phyloP scores from a whole-genome alignment of 2,113 vertebrate species.

The Austrofundulus limnaeus region DNA sequence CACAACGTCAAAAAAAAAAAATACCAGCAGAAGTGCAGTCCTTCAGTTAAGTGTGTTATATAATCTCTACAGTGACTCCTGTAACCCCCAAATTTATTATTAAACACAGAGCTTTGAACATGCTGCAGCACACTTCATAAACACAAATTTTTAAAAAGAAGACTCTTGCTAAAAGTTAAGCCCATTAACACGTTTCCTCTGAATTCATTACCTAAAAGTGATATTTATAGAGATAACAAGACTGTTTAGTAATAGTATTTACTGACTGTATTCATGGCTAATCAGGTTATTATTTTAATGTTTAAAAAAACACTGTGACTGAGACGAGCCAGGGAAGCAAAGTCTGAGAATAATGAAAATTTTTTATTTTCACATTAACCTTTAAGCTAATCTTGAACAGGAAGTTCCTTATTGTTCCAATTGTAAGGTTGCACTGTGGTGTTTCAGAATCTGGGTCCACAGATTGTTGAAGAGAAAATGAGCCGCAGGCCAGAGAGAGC shows the following conservation, averaged over 20 bases:
- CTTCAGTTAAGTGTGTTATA: conserved; percentile 58
- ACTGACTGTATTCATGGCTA: conserved; percentile 15
- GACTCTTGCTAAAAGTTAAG: neutral
- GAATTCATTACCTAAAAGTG: neutral
- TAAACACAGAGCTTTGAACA: conserved; percentile 33
- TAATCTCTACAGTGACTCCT: conserved; percentile 43
- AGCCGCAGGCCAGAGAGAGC: conserved; percentile 29
- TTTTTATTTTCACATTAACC: conserved; percentile 22
- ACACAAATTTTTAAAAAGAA: conserved; percentile 9
- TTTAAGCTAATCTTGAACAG: conserved; percentile 26
- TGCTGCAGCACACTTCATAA: conserved; percentile 13
- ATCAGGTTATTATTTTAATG: conserved; percentile 6
- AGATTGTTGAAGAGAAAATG: conserved; percentile 41
- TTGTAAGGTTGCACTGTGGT: conserved; percentile 2
- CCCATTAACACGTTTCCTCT: neutral
- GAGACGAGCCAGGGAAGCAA: neutral
- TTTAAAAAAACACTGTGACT: too few relatives aligned
- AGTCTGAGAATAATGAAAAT: conserved; percentile 10
- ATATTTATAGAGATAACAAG: neutral
- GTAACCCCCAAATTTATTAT: conserved; percentile 47
- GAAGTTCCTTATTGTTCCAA: conserved; percentile 17
- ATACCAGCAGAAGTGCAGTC: conserved; percentile 30
- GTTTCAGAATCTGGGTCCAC: conserved; percentile 45
- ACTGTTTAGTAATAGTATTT: conserved; percentile 15
- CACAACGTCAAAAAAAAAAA: conserved; percentile 40